Conservation (phyloP, 2,113 vertebrate genomes). For the Ptyas mucosa region DNA sequence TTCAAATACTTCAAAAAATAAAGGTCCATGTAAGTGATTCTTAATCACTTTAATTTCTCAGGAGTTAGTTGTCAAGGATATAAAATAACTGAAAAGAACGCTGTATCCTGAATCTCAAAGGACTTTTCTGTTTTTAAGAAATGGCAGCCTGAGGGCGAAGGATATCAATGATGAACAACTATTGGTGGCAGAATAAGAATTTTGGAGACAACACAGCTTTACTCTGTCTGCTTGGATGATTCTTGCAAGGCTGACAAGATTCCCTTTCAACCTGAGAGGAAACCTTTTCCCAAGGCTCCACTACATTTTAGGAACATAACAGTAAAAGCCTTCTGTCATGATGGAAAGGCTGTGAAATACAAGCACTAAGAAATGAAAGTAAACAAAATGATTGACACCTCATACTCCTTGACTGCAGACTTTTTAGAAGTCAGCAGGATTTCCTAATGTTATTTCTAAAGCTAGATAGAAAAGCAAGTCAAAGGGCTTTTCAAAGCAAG, state of each 20-base stretch:
- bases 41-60: conserved; percentile 30
- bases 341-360: conserved; percentile 2
- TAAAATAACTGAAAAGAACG: not conserved
- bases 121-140: not conserved
- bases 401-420: not conserved
- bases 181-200: not conserved
- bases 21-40: conserved; percentile 42
- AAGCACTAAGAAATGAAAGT: not conserved
- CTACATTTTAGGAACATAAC: not conserved
- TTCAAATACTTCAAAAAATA: conserved; percentile 50
- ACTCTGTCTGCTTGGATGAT: not conserved
- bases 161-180: not conserved
- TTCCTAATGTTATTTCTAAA: not conserved
- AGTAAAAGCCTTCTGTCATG: not conserved
- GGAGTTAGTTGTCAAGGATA: conserved; percentile 12
- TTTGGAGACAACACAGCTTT: not conserved
- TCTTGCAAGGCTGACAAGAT: not conserved
- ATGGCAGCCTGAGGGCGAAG: not conserved
- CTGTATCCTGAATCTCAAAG: not conserved
- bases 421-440: not conserved
- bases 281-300: not conserved
- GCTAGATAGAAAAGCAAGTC: not conserved
- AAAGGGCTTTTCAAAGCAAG: not conserved
- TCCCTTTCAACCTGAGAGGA: not conserved
- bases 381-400: not conserved